A percentile compares a stretch with the other conserved stretches of the same genome.
Evolutionary conservation across 2,888 invertebrate genomes (phyloP).

Genomic region (Drosophila kokeensis): DNA sequence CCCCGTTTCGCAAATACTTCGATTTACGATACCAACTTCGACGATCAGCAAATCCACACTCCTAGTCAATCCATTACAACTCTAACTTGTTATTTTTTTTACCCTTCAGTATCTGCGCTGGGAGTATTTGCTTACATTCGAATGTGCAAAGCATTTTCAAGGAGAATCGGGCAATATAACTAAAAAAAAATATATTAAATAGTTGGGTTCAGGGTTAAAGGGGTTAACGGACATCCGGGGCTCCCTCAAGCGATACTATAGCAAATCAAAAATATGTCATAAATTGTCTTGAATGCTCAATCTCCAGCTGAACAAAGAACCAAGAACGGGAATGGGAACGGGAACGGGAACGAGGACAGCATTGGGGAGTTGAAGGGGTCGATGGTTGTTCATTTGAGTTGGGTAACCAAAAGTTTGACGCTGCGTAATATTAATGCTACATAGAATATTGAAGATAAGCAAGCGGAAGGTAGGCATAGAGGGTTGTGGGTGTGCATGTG

Average conservation of each 20-base stretch:
- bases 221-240: constrained; percentile 45
- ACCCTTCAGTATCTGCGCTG: not conserved
- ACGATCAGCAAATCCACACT: not conserved
- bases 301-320: constrained; percentile 22
- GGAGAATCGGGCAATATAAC: not conserved
- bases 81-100: not conserved
- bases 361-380: not conserved
- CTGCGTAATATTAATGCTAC: constrained; percentile 59
- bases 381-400: constrained; percentile 40
- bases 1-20: not conserved
- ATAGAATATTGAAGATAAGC: not conserved
- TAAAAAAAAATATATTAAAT: not conserved
- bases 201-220: not conserved
- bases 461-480: not conserved
- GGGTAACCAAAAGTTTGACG: constrained; percentile 51
- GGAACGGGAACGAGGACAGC: not conserved
- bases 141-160: not conserved
- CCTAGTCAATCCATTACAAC: not conserved
- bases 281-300: constrained; percentile 18
- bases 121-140: not conserved
- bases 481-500: not conserved
- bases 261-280: constrained; percentile 35
- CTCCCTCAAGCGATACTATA: constrained; percentile 14
- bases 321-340: not conserved
- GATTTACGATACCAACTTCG: too few species aligned